Conservation (phyloP, 2,888 invertebrate genomes). For the Trissolcus japonicus region DNA sequence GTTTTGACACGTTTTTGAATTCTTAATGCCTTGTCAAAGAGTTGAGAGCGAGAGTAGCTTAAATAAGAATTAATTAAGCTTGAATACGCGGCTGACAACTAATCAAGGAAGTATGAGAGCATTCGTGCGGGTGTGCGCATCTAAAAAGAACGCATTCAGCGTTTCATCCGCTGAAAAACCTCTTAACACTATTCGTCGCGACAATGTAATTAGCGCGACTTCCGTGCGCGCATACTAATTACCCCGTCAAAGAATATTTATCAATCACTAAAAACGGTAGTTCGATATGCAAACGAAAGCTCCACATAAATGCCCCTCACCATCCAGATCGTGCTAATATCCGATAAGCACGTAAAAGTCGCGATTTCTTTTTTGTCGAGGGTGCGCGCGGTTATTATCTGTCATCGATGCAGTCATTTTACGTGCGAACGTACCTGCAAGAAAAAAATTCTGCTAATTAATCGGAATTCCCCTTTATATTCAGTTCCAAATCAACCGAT, state of each 20-base stretch:
- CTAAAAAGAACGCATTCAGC: conserved; percentile 31
- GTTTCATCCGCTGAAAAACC: conserved; percentile 22
- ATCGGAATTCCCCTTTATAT: conserved; percentile 8
- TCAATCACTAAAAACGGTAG: conserved; percentile 13
- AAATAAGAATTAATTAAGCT: conserved; percentile 56
- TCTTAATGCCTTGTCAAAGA: conserved; percentile 39
- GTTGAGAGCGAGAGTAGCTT: conserved; percentile 45
- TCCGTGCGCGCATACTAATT: conserved; percentile 24
- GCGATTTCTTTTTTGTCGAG: conserved; percentile 16
- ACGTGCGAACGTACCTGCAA: not conserved
- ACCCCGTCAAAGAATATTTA: conserved; percentile 31
- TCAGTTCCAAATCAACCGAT: not conserved
- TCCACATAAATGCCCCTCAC: not conserved
- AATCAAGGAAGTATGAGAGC: conserved; percentile 47
- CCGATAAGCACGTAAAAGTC: conserved; percentile 9
- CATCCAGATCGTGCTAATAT: conserved; percentile 11
- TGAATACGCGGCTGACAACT: conserved; percentile 46
- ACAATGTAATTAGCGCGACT: conserved; percentile 32
- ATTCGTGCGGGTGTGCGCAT: conserved; percentile 10
- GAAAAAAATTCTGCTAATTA: conserved; percentile 37
- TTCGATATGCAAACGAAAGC: conserved; percentile 21
- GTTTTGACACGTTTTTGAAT: conserved; percentile 49
- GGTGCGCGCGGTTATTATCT: conserved; percentile 18
- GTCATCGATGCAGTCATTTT: conserved; percentile 34
- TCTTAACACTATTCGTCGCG: conserved; percentile 16